phyloP scores from a whole-genome alignment of 1,140 invertebrate species.

The Drosophila sproati region DNA sequence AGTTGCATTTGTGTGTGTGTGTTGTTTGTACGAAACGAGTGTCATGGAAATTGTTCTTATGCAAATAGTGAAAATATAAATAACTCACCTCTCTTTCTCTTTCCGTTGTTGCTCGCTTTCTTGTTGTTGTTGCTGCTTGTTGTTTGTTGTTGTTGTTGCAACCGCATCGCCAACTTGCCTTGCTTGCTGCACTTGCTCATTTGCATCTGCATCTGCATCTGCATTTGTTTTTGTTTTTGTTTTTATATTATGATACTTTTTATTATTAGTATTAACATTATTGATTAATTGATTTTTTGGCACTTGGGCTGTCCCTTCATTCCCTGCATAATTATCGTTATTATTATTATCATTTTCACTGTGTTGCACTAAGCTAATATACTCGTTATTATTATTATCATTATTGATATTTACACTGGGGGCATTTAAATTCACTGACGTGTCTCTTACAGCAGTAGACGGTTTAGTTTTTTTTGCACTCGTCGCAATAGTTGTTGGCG shows the following conservation, averaged over 20 bases:
- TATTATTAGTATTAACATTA: slow-evolving; percentile 29
- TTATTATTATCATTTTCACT: slow-evolving; percentile 32
- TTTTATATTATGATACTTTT: slow-evolving; percentile 24
- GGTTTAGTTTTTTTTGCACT: slow-evolving; percentile 29
- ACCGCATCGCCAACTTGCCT: slow-evolving; percentile 3
- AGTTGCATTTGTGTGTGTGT: slow-evolving; percentile 11
- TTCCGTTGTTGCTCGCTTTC: slow-evolving; percentile 16
- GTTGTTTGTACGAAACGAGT: background rate
- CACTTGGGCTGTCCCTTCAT: slow-evolving; percentile 52
- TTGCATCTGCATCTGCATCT: slow-evolving; percentile 20
- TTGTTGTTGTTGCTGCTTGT: slow-evolving; percentile 34
- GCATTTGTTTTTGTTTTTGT: slow-evolving; percentile 26
- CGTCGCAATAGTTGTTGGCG: slow-evolving; percentile 42
- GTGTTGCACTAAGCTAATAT: slow-evolving; percentile 43
- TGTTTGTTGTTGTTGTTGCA: slow-evolving; percentile 13
- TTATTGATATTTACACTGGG: slow-evolving; percentile 67
- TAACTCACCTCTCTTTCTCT: slow-evolving; percentile 48
- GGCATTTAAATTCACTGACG: slow-evolving; percentile 59
- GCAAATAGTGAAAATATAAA: background rate
- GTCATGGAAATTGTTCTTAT: slow-evolving; percentile 33
- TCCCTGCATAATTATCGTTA: slow-evolving; percentile 9
- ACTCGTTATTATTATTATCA: slow-evolving; percentile 53
- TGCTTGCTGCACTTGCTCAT: slow-evolving; percentile 46
- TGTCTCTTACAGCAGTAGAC: slow-evolving; percentile 48
- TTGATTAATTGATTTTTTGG: slow-evolving; percentile 74